Evolutionary conservation across 2,888 invertebrate species (phyloP), one percentile per base, ranked within the genome.

Genomic region (Anthrax anthrax): DNA sequence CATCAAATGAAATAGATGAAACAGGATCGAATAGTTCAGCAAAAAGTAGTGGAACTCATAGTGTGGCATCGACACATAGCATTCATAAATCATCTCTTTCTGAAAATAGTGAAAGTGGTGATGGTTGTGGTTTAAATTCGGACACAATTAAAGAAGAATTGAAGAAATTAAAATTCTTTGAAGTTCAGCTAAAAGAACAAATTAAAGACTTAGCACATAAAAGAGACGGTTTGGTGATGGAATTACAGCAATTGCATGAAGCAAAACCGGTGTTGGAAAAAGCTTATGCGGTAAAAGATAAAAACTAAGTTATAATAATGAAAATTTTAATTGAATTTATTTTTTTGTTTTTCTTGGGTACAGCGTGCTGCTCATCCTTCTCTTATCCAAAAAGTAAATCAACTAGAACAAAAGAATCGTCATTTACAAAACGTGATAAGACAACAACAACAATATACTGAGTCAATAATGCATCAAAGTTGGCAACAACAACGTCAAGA

Each of bases 391-490:
- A 56, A 64, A 52, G 61, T 69, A n/a, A 67, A 68, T 50, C 64
- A 66, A 53, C 69, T 80, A 54, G 80, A 81, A 57, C 71, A 77
- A 54, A 72, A 75, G 51, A 76, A 78, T 60, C 71, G 76, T 52
- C 76, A 76, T 62, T 63, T 81, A 50, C 77, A 79, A 60, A 65
- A 73, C 52, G 73, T 75, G 43, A 67, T 80, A 49, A 74, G 76
- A 50, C 76, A 76, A 56, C 79, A 80, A 56, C 79, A 80, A 57
- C 72, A 74, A 45, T 74, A 77, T 55, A 73, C 76, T n/a, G 78
- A 79, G 58, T 70, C 74, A 52, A 65, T 78, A 46, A 70, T 78
- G 60, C 76, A 77, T 63, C 73, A 67, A 63, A 60, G 65, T 16
- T 68, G 69, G 68, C 63, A 64, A 40, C 67, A 69, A 50, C 67